Evolutionary conservation across 37 sponge, comb jelly and placozoan species (phyloP).

Genomic region (Aphrocallistes beatrix): DNA sequence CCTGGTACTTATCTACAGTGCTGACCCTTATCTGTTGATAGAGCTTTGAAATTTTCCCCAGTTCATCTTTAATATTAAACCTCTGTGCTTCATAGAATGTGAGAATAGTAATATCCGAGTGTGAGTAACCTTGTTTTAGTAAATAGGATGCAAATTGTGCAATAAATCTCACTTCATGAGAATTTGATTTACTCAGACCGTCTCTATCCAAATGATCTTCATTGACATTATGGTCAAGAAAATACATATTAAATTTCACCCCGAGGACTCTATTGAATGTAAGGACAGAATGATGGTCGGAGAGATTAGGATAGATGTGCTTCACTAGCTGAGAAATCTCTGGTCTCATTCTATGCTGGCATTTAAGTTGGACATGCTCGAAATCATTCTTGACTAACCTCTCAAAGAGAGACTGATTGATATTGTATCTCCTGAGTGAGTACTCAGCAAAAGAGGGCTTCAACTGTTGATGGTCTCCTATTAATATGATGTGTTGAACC

Average conservation of each 20-base stretch:
- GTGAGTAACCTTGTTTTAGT: conserved; percentile 28
- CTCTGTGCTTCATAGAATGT: conserved; percentile 48
- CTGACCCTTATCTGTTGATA: conserved; percentile 30
- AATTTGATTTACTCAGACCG: conserved; percentile 32
- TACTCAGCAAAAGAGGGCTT: conserved; percentile 28
- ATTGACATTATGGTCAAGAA: conserved; percentile 34
- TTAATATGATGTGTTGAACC: conserved; percentile 29
- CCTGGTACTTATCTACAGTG: conserved; percentile 49
- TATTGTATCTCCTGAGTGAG: conserved; percentile 24
- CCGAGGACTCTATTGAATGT: conserved; percentile 25
- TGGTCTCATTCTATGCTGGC: conserved; percentile 43
- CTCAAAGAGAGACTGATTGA: conserved; percentile 39
- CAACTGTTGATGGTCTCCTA: conserved; percentile 46
- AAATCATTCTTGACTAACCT: conserved; percentile 26
- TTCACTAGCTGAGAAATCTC: conserved; percentile 31
- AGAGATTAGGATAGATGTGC: conserved; percentile 11
- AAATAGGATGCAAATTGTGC: conserved; percentile 29
- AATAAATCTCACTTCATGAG: conserved; percentile 41
- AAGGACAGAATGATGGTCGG: conserved; percentile 23
- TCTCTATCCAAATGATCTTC: conserved; percentile 26
- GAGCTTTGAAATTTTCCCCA: not conserved
- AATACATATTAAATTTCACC: conserved; percentile 39
- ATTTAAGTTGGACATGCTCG: conserved; percentile 11
- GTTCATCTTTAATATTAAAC: conserved; percentile 9
- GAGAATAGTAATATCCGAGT: conserved; percentile 44